Conservation (phyloP, 1,140 invertebrate genomes). For the Zaprionus ghesquierei region DNA sequence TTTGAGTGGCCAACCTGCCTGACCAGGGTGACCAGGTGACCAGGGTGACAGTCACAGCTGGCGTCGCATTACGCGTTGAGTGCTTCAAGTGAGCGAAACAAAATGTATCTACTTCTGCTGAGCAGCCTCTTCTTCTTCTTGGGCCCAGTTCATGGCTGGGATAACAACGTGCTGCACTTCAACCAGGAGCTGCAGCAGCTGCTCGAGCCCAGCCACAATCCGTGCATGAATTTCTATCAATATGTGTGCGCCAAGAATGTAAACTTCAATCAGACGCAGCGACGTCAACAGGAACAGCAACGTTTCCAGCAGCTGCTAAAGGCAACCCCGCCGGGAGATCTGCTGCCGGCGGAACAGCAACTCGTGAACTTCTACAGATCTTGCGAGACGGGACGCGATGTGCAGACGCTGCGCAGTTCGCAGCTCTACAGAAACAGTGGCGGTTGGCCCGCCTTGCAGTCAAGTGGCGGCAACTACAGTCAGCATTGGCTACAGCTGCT, state of each 20-base stretch:
- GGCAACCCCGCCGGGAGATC: constrained; percentile 35
- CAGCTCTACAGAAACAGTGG: constrained; percentile 58
- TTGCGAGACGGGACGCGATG: constrained; percentile 51
- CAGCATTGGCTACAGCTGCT: constrained; percentile 58
- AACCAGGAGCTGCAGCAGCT: constrained; percentile 63
- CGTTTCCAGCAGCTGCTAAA: constrained; percentile 63
- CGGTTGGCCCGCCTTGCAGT: constrained; percentile 71
- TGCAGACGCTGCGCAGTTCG: constrained; percentile 51
- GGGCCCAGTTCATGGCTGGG: constrained; percentile 9
- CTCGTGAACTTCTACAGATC: constrained; percentile 71
- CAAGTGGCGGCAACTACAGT: constrained; percentile 21
- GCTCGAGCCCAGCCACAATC: constrained; percentile 48
- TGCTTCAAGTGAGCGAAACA: neutral
- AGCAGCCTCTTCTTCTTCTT: no score
- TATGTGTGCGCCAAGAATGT: constrained; percentile 64
- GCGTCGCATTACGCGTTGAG: constrained; percentile 12
- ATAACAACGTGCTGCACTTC: constrained; percentile 64
- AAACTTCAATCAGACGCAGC: constrained; percentile 46
- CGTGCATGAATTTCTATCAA: constrained; percentile 72
- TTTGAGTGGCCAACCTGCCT: neutral
- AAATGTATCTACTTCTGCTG: constrained; percentile 31
- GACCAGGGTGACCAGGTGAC: constrained; percentile 7
- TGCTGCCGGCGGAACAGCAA: constrained; percentile 68
- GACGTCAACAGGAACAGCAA: constrained; percentile 45
- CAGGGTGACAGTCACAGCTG: neutral